Evolutionary conservation across 23 tunicate genomes (phyloP).

Genomic region (Styela plicata): DNA sequence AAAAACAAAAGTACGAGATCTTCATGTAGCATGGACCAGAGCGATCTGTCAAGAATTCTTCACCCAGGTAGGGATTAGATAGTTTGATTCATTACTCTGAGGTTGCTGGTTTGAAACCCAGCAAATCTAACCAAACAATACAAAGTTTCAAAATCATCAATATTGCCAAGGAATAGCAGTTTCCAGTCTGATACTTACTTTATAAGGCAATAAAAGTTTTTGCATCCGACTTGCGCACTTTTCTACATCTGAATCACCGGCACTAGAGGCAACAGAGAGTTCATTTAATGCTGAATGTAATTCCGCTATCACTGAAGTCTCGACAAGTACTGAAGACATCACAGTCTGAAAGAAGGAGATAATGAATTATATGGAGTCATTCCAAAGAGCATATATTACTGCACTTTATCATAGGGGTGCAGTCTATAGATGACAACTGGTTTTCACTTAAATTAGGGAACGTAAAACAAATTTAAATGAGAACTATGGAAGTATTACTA

Average conservation of each 20-base stretch:
- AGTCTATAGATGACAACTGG: too few species aligned
- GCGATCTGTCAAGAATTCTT: constrained; percentile 95
- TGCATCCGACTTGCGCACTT: constrained; percentile 31
- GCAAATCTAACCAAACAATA: too few species aligned
- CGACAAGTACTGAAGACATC: constrained; percentile 74
- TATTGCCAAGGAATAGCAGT: too few species aligned
- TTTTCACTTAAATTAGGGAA: too few species aligned
- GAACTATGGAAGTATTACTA: too few species aligned
- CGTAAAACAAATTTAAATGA: too few species aligned
- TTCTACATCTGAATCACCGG: constrained; percentile 32
- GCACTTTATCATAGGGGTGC: too few species aligned
- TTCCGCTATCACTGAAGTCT: constrained; percentile 45
- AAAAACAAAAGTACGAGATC: constrained; percentile 49
- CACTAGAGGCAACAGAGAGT: constrained; percentile 23
- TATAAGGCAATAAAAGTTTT: constrained; percentile 49
- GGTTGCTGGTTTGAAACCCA: too few species aligned
- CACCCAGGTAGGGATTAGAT: constrained; percentile 68
- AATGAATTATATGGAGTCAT: too few species aligned
- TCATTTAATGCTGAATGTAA: constrained; percentile 44
- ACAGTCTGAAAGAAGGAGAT: constrained; percentile 38
- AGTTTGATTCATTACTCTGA: too few species aligned
- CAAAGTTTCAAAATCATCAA: too few species aligned
- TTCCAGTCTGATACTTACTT: constrained; percentile 28
- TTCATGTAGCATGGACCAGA: constrained; percentile 94
- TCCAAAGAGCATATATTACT: too few species aligned